These are phyloP conservation scores for Dione vanillae DNA, from an alignment of 2,888 invertebrate species.

Conservation along the genomic window DNA sequence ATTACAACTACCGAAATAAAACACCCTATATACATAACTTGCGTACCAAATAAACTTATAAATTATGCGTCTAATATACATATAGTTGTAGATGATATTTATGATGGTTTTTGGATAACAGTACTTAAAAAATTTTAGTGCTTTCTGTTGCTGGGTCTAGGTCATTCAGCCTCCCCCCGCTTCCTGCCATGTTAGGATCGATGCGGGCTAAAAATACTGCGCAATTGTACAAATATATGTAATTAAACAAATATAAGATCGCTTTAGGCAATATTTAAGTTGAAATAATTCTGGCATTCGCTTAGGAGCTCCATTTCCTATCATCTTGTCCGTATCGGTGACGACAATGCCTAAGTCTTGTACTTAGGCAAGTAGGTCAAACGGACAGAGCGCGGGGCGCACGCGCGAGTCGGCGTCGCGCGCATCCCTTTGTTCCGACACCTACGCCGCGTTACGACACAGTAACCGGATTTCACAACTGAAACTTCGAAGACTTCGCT, in stretches of 20 bases:
- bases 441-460: conserved; percentile 54
- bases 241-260: too few relatives aligned
- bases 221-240: conserved; percentile 14
- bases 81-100: background rate
- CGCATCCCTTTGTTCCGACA: conserved; percentile 50
- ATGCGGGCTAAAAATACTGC: conserved; percentile 12
- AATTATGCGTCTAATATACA: background rate
- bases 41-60: background rate
- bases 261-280: background rate
- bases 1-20: conserved; percentile 20
- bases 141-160: conserved; percentile 17
- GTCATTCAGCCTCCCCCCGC: conserved; percentile 22
- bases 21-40: background rate
- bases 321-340: conserved; percentile 41
- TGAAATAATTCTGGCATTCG: conserved; percentile 14
- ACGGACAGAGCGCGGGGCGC: conserved; percentile 54
- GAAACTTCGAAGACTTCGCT: conserved; percentile 54
- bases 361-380: conserved; percentile 64
- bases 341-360: conserved; percentile 50
- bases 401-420: conserved; percentile 55
- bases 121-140: background rate
- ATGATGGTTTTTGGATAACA: background rate
- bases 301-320: conserved; percentile 30
- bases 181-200: background rate
- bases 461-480: conserved; percentile 58